Evolutionary conservation across 1,140 invertebrate species (phyloP).

Genomic region (Pogonognathellus flavescens): DNA sequence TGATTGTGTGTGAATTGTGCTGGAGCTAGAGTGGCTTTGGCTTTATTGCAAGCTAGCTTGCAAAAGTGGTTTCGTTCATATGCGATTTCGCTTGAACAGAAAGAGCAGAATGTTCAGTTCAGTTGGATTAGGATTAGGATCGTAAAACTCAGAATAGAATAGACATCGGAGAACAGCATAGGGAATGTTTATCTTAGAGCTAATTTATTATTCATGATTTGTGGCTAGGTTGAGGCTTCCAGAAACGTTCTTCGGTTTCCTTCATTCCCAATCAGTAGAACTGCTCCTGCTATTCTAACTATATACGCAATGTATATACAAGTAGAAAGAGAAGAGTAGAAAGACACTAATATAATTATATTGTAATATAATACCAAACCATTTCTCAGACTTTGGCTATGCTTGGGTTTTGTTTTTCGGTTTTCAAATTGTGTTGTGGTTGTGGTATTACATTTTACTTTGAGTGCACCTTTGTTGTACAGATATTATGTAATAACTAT

Average conservation of each 20-base stretch:
- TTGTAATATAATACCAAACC: background rate
- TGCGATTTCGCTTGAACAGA: background rate
- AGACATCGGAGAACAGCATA: constrained; percentile 27
- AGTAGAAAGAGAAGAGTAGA: background rate
- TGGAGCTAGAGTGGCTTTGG: constrained; percentile 1
- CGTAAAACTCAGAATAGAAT: constrained; percentile 44
- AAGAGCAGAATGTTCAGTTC: background rate
- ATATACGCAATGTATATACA: background rate
- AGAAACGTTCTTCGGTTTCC: constrained; percentile 16
- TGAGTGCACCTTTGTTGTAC: too few species aligned
- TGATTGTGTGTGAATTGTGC: constrained; percentile 22
- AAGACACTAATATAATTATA: background rate
- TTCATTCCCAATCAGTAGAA: constrained; percentile 28
- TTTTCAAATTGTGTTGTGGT: too few species aligned
- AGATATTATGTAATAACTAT: too few species aligned
- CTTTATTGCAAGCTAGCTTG: constrained; percentile 28
- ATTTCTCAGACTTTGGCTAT: too few species aligned
- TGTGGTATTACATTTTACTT: too few species aligned
- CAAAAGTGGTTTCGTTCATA: background rate
- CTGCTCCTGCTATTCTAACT: background rate
- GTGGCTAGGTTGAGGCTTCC: constrained; percentile 18
- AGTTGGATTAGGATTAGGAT: constrained; percentile 8
- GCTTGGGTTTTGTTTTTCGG: too few species aligned
- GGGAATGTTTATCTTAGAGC: constrained; percentile 48
- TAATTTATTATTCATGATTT: constrained; percentile 58